These are phyloP conservation scores for Paramuricea clavata DNA, from an alignment of 92 coral and sea anemone species.

Conservation along the genomic window DNA sequence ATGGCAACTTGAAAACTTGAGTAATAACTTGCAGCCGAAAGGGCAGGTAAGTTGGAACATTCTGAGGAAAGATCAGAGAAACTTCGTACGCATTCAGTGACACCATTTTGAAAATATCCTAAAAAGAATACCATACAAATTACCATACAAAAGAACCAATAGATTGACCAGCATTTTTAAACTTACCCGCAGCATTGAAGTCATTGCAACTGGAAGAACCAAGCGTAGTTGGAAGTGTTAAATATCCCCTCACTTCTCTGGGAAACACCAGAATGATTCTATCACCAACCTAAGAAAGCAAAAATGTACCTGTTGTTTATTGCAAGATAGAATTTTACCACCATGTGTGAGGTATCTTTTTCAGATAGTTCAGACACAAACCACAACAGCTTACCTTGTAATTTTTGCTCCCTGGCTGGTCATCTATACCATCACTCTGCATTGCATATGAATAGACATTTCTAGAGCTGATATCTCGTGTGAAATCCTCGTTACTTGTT, in stretches of 20 bases:
- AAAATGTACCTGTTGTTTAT: background rate
- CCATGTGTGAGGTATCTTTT: background rate
- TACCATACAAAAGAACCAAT: background rate
- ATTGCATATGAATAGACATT: conserved; percentile 26
- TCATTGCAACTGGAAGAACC: conserved; percentile 84
- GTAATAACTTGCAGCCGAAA: conserved; percentile 84
- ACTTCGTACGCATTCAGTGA: conserved; percentile 76
- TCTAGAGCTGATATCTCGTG: background rate
- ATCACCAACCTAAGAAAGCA: conserved; percentile 82
- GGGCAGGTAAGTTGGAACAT: conserved; percentile 69
- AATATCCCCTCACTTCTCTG: conserved; percentile 86
- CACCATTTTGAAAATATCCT: conserved; percentile 82
- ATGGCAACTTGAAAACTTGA: conserved; percentile 73
- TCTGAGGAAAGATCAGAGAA: conserved; percentile 72
- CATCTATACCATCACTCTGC: background rate
- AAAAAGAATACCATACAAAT: too few species aligned
- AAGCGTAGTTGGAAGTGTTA: conserved; percentile 79
- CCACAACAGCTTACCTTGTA: background rate
- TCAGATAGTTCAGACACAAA: background rate
- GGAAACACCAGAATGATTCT: conserved; percentile 80
- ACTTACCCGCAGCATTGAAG: conserved; percentile 85
- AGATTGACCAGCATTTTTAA: background rate
- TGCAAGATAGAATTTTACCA: background rate
- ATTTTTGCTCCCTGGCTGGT: background rate
- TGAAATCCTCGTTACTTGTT: conserved; percentile 56